Evolutionary conservation across 2,888 invertebrate species (phyloP), one percentile per base, ranked within the genome.

Genomic region (Volucella bombylans): DNA sequence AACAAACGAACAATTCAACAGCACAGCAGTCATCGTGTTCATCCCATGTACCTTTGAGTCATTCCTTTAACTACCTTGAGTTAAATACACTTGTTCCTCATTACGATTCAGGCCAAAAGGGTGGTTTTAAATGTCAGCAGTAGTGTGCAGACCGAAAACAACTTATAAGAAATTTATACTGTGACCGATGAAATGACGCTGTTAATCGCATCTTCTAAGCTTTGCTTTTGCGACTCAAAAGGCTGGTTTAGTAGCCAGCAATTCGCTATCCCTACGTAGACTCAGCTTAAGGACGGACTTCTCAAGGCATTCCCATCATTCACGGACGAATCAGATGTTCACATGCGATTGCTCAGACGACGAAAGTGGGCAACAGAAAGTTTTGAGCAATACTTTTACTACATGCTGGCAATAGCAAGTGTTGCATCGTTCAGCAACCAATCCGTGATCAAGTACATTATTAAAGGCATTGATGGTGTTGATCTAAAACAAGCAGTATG

Each of bases 171-270:
- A n/a, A n/a, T 38, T 1, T 55, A 55, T 55, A 6, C 18, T 55
- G 4, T 55, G n/a, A 54, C 23, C 23, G 8, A 54, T 23, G 31
- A 54, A 54, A 23, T 54, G 31, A 54, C 54, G 54, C 54, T 54
- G 54, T 54, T 23, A 23, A 55, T 55, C 31, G 54, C 54, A 55
- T 55, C 54, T 55, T 55, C 31, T 10, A 54, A 54, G 54, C 31
- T 55, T 38, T 55, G 54, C n/a, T n/a, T n/a, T n/a, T n/a, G n/a
- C n/a, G n/a, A n/a, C n/a, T n/a, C n/a, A n/a, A n/a, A n/a, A 12
- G 45, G 45, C 45, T 55, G 38, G 54, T 55, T 55, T 54, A 54
- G 31, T 54, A 23, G 54, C 31, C 31, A 23, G 54, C 54, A 54
- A 23, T 12, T 54, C 31, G 18, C 54, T 18, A 31, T 55, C 11